phyloP scores from a whole-genome alignment of 2,888 invertebrate species.

The Timema cristinae region DNA sequence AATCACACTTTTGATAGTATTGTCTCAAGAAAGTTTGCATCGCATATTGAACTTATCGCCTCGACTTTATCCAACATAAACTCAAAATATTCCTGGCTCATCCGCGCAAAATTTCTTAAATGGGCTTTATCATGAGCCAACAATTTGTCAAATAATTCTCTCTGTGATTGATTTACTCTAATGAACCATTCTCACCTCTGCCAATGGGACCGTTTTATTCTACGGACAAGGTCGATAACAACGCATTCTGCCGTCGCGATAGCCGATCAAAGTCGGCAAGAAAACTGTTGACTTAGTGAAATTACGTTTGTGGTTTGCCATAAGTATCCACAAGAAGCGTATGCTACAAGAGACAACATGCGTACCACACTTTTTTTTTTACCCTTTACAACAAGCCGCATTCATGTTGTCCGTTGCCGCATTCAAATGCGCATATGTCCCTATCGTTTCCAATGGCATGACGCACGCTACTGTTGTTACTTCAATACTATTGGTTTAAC shows the following conservation, averaged over 20 bases:
- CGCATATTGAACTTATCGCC: background rate
- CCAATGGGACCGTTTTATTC: background rate
- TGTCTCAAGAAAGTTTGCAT: slow-evolving; percentile 16
- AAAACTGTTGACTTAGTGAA: slow-evolving; percentile 5
- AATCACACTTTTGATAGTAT: slow-evolving; percentile 16
- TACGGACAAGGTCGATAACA: slow-evolving; percentile 11
- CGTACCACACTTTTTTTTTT: background rate
- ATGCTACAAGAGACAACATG: slow-evolving; percentile 3
- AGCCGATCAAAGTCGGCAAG: background rate
- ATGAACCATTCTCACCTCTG: slow-evolving; percentile 6
- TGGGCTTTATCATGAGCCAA: slow-evolving; percentile 4
- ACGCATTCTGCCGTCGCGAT: slow-evolving; percentile 1
- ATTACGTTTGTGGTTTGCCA: slow-evolving; percentile 8
- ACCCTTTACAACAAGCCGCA: background rate
- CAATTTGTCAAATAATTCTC: slow-evolving; percentile 14
- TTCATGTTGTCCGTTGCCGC: too few relatives aligned
- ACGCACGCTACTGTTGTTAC: too few relatives aligned
- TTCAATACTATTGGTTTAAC: too few relatives aligned
- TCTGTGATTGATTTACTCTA: background rate
- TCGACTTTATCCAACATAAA: slow-evolving; percentile 9
- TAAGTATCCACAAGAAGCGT: background rate
- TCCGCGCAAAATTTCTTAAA: slow-evolving; percentile 12
- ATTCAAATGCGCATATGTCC: too few relatives aligned
- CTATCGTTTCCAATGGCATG: too few relatives aligned
- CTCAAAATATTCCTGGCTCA: background rate